Conservation (phyloP, 1,140 invertebrate species). For the Eufriesea mexicana region DNA sequence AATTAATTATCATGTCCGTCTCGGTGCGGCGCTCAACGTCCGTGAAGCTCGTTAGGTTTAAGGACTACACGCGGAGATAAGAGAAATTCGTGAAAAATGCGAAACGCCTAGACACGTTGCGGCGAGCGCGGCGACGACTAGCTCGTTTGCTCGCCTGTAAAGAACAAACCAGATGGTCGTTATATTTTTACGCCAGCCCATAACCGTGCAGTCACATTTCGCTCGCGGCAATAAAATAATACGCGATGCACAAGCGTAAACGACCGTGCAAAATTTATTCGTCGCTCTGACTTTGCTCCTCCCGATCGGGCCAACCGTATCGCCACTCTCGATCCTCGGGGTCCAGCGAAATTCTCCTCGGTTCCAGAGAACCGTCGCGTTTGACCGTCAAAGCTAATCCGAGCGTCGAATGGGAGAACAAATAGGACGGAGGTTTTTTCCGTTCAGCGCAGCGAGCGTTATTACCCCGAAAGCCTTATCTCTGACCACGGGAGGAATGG, state of each 20-base stretch:
- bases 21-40: slow-evolving; percentile 36
- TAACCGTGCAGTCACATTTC: background rate
- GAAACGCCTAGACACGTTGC: slow-evolving; percentile 21
- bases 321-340: background rate
- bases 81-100: slow-evolving; percentile 41
- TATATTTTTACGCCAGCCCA: slow-evolving; percentile 19
- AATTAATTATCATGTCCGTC: slow-evolving; percentile 59
- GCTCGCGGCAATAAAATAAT: background rate
- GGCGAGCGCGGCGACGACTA: background rate
- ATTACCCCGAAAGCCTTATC: background rate
- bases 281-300: background rate
- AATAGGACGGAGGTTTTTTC: too few species aligned
- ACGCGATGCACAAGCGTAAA: background rate
- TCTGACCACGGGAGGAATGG: background rate
- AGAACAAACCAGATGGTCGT: background rate
- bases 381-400: too few species aligned
- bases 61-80: slow-evolving; percentile 1
- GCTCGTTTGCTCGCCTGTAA: slow-evolving; percentile 15
- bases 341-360: too few species aligned
- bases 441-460: too few species aligned
- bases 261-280: background rate
- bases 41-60: slow-evolving; percentile 48
- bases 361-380: too few species aligned
- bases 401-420: too few species aligned
- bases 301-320: background rate